These are phyloP conservation scores for Pomatorhinus ruficollis DNA, from an alignment of 2,113 vertebrate genomes.

Conservation along the genomic window DNA sequence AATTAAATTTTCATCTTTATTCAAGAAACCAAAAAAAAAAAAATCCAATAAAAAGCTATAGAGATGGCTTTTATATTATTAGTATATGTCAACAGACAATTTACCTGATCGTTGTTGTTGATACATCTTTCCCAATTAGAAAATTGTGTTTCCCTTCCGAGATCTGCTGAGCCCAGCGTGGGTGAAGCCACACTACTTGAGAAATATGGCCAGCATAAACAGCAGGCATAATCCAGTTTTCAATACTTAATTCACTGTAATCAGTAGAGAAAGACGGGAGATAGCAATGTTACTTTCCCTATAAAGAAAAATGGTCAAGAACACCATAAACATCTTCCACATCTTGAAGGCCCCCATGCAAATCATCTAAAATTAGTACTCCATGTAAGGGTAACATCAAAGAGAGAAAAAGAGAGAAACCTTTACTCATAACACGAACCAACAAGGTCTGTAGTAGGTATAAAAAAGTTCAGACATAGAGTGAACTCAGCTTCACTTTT, in stretches of 20 bases:
- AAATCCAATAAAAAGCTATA: background rate
- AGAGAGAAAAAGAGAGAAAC: background rate
- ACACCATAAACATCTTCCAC: background rate
- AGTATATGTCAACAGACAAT: background rate
- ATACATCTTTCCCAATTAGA: slow-evolving; percentile 86
- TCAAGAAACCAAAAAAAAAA: background rate
- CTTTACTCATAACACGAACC: background rate
- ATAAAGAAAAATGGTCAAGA: background rate
- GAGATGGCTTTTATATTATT: background rate
- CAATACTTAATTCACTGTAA: slow-evolving; percentile 92
- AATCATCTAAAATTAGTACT: background rate
- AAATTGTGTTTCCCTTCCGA: slow-evolving; percentile 88
- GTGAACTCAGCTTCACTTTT: background rate
- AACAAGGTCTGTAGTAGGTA: background rate
- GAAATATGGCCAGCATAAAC: slow-evolving; percentile 96
- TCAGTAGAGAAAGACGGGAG: background rate
- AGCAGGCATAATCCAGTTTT: slow-evolving; percentile 99
- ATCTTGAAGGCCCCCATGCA: background rate
- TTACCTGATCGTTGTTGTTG: slow-evolving; percentile 97
- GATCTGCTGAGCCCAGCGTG: slow-evolving; percentile 94
- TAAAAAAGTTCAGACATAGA: background rate
- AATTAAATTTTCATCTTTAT: background rate
- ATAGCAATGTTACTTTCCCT: background rate
- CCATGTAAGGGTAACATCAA: background rate
- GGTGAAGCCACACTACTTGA: slow-evolving; percentile 90